Conservation (phyloP, 1,140 invertebrate species). For the Steinernema feltiae region DNA sequence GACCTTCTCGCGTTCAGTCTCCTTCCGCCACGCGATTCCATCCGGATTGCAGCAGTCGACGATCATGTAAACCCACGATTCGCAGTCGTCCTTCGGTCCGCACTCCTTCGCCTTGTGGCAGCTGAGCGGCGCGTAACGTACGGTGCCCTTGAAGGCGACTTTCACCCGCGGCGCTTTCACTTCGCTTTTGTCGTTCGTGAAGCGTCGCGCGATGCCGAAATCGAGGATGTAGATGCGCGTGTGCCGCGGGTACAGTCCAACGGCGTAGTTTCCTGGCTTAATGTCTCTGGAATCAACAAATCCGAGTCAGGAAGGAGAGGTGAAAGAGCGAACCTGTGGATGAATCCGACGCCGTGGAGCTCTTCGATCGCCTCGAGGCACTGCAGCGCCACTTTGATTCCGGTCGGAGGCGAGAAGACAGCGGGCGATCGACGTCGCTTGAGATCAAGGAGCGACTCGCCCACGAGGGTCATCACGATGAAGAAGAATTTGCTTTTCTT, state of each 20-base stretch:
- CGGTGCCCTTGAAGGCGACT: slow-evolving; percentile 26
- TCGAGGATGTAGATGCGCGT: slow-evolving; percentile 14
- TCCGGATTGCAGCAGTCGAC: neutral
- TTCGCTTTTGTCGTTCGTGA: neutral
- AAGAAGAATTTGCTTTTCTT: slow-evolving; percentile 29
- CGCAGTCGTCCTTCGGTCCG: slow-evolving; percentile 19
- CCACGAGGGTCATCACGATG: slow-evolving; percentile 40
- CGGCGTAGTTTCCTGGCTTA: slow-evolving; percentile 17
- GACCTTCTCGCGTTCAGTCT: neutral
- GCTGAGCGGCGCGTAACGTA: slow-evolving; percentile 16
- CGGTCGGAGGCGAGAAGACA: slow-evolving; percentile 34
- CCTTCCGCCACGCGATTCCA: neutral
- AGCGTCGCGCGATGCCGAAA: slow-evolving; percentile 22
- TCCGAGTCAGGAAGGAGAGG: neutral
- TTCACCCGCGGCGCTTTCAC: slow-evolving; percentile 3
- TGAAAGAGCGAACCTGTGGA: slow-evolving; percentile 3
- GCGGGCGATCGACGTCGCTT: slow-evolving; percentile 22
- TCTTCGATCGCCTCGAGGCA: slow-evolving; percentile 43
- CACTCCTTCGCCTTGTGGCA: slow-evolving; percentile 11
- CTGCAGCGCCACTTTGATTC: slow-evolving; percentile 27
- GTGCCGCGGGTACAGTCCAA: neutral
- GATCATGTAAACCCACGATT: slow-evolving; percentile 24
- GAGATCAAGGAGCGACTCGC: slow-evolving; percentile 36
- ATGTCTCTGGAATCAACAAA: neutral
- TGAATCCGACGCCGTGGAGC: slow-evolving; percentile 36